phyloP scores from a whole-genome alignment of 2,113 vertebrate species.

The Microtus ochrogaster region DNA sequence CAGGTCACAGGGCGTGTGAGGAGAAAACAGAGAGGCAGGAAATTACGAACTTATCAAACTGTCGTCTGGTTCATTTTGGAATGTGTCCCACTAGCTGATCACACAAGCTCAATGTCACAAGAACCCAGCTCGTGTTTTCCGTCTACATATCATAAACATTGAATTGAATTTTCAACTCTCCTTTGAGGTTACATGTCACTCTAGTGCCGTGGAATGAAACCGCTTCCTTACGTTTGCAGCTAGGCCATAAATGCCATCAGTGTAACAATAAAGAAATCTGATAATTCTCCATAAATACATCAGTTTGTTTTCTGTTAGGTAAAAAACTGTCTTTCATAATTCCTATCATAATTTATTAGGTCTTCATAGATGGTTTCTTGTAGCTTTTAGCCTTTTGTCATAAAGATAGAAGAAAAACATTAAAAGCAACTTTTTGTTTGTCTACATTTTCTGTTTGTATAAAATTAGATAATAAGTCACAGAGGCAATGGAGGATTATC shows the following conservation, averaged over 20 bases:
- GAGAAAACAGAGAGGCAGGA: not conserved
- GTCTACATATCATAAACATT: not conserved
- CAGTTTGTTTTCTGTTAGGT: not conserved
- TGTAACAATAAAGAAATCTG: not conserved
- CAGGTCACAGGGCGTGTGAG: not conserved
- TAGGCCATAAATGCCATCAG: not conserved
- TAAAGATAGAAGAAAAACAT: not conserved
- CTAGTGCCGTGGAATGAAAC: too few relatives aligned
- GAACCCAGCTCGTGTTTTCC: not conserved
- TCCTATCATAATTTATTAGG: not conserved
- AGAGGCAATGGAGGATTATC: not conserved
- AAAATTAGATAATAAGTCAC: not conserved
- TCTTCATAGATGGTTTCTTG: not conserved
- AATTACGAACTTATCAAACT: not conserved
- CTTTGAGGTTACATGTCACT: not conserved
- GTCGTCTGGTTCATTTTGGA: not conserved
- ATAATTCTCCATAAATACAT: not conserved
- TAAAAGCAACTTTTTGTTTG: not conserved
- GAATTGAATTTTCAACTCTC: not conserved
- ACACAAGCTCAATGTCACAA: not conserved
- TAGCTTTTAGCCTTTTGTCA: not conserved
- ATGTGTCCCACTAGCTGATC: not conserved
- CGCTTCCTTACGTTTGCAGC: not conserved
- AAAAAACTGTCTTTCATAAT: not conserved
- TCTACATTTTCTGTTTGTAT: not conserved